Evolutionary conservation across 2,113 vertebrate species (phyloP).

Genomic region (Cyanoramphus novaezelandiae): DNA sequence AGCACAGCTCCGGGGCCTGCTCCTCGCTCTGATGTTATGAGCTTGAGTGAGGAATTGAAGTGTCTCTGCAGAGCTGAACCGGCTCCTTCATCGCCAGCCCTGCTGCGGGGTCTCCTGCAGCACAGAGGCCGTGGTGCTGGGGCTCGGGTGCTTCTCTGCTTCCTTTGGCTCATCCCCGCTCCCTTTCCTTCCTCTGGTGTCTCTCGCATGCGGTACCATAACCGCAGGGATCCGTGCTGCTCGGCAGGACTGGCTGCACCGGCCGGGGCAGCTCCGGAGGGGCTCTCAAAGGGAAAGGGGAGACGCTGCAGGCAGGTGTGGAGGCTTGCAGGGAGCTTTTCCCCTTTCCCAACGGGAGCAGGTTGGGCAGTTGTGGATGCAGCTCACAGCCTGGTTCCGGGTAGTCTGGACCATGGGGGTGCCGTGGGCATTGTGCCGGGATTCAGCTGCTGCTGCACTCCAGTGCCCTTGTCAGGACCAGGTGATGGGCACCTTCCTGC

Average conservation of each 20-base stretch:
- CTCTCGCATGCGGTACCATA: neutral
- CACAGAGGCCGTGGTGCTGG: neutral
- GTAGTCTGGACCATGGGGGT: neutral
- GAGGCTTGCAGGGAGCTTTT: neutral
- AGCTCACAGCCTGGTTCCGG: neutral
- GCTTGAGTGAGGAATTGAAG: neutral
- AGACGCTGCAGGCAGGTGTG: neutral
- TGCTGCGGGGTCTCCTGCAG: neutral
- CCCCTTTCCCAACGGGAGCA: neutral
- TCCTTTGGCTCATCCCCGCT: neutral
- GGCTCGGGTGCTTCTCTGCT: neutral
- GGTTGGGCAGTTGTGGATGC: neutral
- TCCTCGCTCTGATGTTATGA: neutral
- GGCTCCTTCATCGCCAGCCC: rapidly evolving
- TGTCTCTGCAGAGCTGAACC: neutral
- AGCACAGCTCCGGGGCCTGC: neutral
- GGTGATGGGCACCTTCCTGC: neutral
- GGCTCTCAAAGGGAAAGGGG: neutral
- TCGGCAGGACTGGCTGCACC: neutral
- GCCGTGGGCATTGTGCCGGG: neutral
- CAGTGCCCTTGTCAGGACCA: neutral
- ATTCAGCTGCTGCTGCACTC: neutral
- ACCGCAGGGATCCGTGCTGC: neutral
- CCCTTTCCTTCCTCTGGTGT: neutral
- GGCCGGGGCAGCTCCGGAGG: neutral